These are phyloP conservation scores for Trichosurus vulpecula DNA, from an alignment of 2,797 vertebrate species.

Conservation along the genomic window DNA sequence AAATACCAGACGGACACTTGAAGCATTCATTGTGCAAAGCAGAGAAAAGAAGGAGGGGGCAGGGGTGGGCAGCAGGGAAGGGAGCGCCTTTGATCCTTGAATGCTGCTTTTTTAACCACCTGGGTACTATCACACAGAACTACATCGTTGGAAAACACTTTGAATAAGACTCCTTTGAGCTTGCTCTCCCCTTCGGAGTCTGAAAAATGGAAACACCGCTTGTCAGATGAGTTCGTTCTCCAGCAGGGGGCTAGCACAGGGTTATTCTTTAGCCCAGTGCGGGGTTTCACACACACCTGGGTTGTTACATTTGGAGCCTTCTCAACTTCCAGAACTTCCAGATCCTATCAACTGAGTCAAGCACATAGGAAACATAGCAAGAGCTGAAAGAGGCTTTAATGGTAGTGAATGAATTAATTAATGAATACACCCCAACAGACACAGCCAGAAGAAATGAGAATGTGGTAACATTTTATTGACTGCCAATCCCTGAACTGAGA, in stretches of 20 bases:
- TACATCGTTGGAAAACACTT: slow-evolving; percentile 77
- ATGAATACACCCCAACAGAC: neutral
- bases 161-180: slow-evolving; percentile 79
- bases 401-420: neutral
- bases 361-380: neutral
- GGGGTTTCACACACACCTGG: slow-evolving; percentile 62
- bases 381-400: neutral
- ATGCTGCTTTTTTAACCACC: slow-evolving; percentile 80
- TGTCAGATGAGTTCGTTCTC: slow-evolving; percentile 26
- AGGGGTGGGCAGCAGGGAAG: slow-evolving; percentile 23
- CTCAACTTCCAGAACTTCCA: slow-evolving; percentile 46
- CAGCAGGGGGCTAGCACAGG: slow-evolving; percentile 44
- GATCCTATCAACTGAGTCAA: slow-evolving; percentile 47
- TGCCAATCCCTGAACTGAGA: neutral
- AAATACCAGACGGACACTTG: slow-evolving; percentile 81
- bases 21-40: slow-evolving; percentile 78
- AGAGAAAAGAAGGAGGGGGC: slow-evolving; percentile 47
- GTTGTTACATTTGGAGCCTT: slow-evolving; percentile 50
- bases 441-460: neutral
- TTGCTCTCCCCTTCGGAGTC: slow-evolving; percentile 59
- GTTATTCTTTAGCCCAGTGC: slow-evolving; percentile 59
- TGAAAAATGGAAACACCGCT: slow-evolving; percentile 72
- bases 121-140: slow-evolving; percentile 79
- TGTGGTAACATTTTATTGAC: neutral
- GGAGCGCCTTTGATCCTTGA: slow-evolving; percentile 76